Base-by-base conservation (phyloP, 2,888 invertebrate species). In the Zaprionus lineosus region DNA sequence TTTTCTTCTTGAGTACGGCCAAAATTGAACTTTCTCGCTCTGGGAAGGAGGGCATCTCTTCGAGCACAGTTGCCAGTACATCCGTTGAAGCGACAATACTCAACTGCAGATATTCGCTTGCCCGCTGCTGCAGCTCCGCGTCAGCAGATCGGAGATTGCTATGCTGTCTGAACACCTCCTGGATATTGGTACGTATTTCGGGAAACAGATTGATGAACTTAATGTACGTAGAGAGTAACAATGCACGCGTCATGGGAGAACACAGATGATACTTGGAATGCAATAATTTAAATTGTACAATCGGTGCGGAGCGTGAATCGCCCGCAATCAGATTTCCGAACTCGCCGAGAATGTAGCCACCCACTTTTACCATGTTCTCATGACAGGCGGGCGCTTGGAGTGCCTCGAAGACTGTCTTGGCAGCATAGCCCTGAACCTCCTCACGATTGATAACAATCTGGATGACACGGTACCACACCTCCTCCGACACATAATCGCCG, bases 301-400 rank as follows among this genome's bases (percentile, higher is more conserved):
- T 92, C 5, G 99, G 99, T 51, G 98, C 98, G 37, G 99, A 99
- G 56, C 99, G 93, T 61, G 97, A 96, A 90, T 99, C 99, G 9
- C 99, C 99, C 78, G 99, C 99, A 89, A 99, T 99, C 61, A 99
- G 93, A 91, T 99, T 99, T 47, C 99, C 99, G 91, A 99, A 99
- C 91, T 99, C 99, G 63, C 99, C 99, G 61, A 99, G 93, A 84
- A 99, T 99, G 87, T 99, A 99, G 47, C 99, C 99, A 61, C 99
- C 99, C 50, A 99, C 99, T 93, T 99, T 99, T 1, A 99, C 99
- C 99, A 99, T 99, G 90, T 99, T 99, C 91, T 99, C 99, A 90
- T 99, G 99, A 88, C 99, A 99, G 16, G 99, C 99, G 12, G 99
- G 98, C 21, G 98, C 98, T 92, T 99, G 98, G 47, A 99, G 91